Evolutionary conservation across 2,113 vertebrate species (phyloP).

Genomic region (Hyperoodon ampullatus): DNA sequence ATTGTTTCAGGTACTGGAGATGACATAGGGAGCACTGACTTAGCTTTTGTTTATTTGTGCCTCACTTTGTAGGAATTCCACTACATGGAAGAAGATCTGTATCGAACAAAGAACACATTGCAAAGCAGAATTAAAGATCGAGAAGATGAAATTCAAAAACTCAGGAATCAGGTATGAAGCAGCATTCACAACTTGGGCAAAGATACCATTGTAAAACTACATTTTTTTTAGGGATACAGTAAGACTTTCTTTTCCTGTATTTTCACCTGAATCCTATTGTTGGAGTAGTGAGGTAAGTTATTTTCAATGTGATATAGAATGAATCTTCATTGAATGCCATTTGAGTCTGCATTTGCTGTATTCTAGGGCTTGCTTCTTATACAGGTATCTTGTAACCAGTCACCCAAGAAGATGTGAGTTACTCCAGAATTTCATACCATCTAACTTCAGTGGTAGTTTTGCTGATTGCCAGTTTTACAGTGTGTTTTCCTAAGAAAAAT

Average conservation of each 20-base stretch:
- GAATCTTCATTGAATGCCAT: neutral
- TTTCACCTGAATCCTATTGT: neutral
- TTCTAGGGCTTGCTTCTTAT: neutral
- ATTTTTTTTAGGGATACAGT: neutral
- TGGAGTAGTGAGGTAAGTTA: neutral
- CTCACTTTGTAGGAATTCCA: constrained; percentile 89
- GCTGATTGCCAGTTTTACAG: neutral
- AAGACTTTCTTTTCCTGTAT: neutral
- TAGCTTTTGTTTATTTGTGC: neutral
- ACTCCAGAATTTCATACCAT: neutral
- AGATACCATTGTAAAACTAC: neutral
- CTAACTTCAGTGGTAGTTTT: neutral
- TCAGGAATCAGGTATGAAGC: constrained; percentile 94
- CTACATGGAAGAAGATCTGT: constrained; percentile 95
- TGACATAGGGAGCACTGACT: neutral
- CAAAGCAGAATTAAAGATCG: constrained; percentile 96
- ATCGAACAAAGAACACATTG: constrained; percentile 91
- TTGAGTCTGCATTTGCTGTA: neutral
- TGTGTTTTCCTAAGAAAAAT: neutral
- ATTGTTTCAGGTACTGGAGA: neutral
- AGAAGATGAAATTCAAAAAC: constrained; percentile 99
- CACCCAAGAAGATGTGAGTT: neutral
- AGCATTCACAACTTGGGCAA: neutral
- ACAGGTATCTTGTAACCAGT: neutral
- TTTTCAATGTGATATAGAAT: neutral